Conservation (phyloP, 2,888 invertebrate species). For the Operophtera brumata region DNA sequence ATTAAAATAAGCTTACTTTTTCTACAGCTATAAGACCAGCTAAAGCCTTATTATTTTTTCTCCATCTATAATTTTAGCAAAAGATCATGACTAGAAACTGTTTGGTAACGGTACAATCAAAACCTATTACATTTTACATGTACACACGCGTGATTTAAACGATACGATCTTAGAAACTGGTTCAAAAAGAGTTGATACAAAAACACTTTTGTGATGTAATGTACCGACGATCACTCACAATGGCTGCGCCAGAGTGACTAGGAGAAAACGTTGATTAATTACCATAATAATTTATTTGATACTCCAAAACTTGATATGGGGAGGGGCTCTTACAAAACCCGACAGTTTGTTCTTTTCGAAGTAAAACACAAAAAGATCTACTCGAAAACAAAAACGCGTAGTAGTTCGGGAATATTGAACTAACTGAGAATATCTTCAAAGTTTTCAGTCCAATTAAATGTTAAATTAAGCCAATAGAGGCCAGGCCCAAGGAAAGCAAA, state of each 20-base stretch:
- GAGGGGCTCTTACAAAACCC: conserved; percentile 67
- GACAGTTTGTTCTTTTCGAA: conserved; percentile 18
- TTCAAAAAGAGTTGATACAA: conserved; percentile 53
- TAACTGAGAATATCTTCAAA: no score
- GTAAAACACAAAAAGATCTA: conserved; percentile 13
- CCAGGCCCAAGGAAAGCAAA: no score
- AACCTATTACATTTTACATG: conserved; percentile 29
- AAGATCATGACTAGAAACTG: conserved; percentile 14
- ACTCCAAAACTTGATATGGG: conserved; percentile 77
- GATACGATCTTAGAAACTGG: conserved; percentile 42
- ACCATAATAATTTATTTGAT: conserved; percentile 81
- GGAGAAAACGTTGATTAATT: conserved; percentile 81
- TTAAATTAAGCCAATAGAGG: no score
- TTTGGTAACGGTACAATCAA: conserved; percentile 34
- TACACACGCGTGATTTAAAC: conserved; percentile 40
- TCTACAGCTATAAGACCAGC: not conserved
- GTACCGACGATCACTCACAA: conserved; percentile 77
- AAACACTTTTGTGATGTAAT: conserved; percentile 67
- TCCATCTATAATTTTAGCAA: not conserved
- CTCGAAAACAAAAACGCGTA: not conserved
- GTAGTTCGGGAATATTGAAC: not conserved
- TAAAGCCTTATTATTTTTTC: no score
- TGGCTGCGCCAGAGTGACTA: conserved; percentile 69
- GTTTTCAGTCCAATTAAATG: no score
- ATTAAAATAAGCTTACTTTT: conserved; percentile 1